phyloP scores from a whole-genome alignment of 2,113 vertebrate genomes.

The Aythya baeri region DNA sequence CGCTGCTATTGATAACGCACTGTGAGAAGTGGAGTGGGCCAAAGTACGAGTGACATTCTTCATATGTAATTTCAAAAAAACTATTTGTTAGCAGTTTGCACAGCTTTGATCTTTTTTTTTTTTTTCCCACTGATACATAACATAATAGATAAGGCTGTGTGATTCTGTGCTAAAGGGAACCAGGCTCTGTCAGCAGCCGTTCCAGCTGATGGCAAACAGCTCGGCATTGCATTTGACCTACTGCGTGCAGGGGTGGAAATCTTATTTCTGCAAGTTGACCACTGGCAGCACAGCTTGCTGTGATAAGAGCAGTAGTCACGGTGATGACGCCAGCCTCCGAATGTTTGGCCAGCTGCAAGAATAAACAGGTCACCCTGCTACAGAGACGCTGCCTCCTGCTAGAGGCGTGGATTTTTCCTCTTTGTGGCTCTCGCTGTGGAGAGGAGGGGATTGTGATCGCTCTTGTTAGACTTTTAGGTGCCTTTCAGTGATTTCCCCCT shows the following conservation, averaged over 20 bases:
- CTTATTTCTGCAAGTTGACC: neutral
- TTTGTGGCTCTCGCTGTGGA: neutral
- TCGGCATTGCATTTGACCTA: neutral
- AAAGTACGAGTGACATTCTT: neutral
- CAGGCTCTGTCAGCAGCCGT: constrained; percentile 2
- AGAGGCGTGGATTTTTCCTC: neutral
- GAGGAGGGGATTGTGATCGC: neutral
- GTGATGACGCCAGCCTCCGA: constrained; percentile 17
- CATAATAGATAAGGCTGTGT: neutral
- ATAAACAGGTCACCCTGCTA: constrained; percentile 15
- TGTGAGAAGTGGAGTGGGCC: neutral
- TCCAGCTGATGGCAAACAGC: neutral
- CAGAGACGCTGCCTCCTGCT: neutral
- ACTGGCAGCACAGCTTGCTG: neutral
- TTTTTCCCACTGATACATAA: accelerated
- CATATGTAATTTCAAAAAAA: neutral
- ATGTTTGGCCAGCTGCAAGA: constrained; percentile 44
- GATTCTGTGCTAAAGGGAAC: neutral
- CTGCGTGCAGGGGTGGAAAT: neutral
- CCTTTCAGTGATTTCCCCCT: neutral
- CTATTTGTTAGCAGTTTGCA: neutral
- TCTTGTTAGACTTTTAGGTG: neutral
- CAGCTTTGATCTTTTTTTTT: neutral
- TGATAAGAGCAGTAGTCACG: neutral
- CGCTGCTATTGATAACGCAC: neutral